Evolutionary conservation across 2,113 vertebrate genomes (phyloP).

Genomic region (Dermatemys mawii): DNA sequence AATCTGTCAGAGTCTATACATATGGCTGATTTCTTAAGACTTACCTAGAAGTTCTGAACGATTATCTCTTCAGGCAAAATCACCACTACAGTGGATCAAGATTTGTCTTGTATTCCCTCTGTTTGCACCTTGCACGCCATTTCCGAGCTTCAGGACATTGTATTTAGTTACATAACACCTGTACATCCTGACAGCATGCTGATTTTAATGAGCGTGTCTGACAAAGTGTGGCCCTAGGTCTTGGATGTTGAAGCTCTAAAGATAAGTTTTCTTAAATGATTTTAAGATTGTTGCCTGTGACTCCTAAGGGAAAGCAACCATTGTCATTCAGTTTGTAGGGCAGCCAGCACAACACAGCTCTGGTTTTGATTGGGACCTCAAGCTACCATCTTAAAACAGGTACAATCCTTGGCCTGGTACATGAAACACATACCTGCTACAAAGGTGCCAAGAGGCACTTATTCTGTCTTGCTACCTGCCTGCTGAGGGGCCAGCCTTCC

Average conservation of each 20-base stretch:
- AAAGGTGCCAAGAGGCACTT: constrained; percentile 20
- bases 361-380: not conserved
- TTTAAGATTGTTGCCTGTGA: not conserved
- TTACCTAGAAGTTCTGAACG: not conserved
- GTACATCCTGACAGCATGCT: not conserved
- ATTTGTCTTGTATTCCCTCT: not conserved
- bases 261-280: not conserved
- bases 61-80: not conserved
- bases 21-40: not conserved
- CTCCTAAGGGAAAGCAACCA: not conserved
- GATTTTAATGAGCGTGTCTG: not conserved
- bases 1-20: not conserved
- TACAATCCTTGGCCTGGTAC: not conserved
- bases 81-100: not conserved
- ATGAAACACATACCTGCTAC: not conserved
- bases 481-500: constrained; percentile 2
- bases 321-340: not conserved
- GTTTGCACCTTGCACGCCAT: not conserved
- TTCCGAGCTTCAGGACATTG: not conserved
- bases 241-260: not conserved
- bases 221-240: not conserved
- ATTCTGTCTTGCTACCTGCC: not conserved
- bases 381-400: not conserved
- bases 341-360: not conserved
- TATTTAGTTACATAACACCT: not conserved